Base-by-base conservation (phyloP, 2,797 vertebrate genomes). In the Pterois miles region DNA sequence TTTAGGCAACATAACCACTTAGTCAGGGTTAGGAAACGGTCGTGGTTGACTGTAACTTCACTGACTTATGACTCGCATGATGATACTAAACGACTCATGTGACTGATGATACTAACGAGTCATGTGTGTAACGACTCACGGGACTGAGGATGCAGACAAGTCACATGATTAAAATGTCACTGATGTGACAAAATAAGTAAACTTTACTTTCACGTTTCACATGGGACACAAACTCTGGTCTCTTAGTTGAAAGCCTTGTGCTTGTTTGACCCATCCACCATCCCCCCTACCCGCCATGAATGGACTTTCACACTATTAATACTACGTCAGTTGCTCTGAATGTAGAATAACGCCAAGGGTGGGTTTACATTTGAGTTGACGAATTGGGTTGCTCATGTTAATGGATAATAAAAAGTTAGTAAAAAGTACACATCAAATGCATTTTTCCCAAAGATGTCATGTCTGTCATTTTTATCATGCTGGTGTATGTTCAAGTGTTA, bases 311-410 rank as follows among this genome's bases (percentile, higher is more conserved):
- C n/a, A 18, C 1, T 48, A 48, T 2, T 48, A 4, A 48, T 48
- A 48, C 43, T 3, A 48, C 0, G 8, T 48, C 43, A 48, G 18
- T 48, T 48, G 43, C 8, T 48, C 43, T 48, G 43, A 48, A 18
- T 48, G 43, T 48, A 18, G 43, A 48, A 20, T 48, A 48, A n/a
- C 43, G 43, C 8, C 8, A 0, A 0, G 0, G 43, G n/a, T 4
- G 43, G 43, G 18, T 48, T 48, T n/a, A 48, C 18, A 20, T n/a
- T n/a, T 8, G 43, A 48, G 43, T 48, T 48, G 18, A 48, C 43
- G 43, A 48, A 48, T 48, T 2, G 43, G 43, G 43, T 46, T 29
- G 29, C 29, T 5, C 29, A 29, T 29, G 29, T 29, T 40, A 46
- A 18, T 46, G 43, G 18, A 46, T 46, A 46, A 16, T 46, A 18